These are phyloP conservation scores for Therioaphis trifolii DNA, from an alignment of 2,888 invertebrate genomes.

Conservation along the genomic window DNA sequence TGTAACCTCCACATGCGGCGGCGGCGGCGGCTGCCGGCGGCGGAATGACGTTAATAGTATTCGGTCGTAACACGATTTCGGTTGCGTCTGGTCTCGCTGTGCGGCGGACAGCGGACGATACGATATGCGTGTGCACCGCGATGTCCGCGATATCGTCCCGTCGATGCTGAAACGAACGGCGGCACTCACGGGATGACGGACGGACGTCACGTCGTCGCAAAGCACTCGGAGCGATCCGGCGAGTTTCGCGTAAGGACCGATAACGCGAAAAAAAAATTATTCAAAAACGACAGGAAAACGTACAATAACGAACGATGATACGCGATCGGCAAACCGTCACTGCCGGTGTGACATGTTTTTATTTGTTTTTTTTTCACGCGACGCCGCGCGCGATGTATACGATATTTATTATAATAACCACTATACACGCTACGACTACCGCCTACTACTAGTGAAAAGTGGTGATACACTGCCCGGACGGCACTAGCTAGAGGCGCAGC, in stretches of 20 bases:
- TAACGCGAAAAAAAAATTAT: no score
- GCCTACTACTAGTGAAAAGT: slow-evolving; percentile 46
- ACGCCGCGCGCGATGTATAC: neutral
- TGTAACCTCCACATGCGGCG: slow-evolving; percentile 65
- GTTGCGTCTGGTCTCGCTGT: neutral
- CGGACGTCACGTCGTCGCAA: no score
- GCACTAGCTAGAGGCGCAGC: slow-evolving; percentile 31
- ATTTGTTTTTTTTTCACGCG: no score
- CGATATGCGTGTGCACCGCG: no score
- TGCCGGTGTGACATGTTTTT: neutral
- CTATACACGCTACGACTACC: neutral
- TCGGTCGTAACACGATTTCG: slow-evolving; percentile 12
- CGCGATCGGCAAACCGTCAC: no score
- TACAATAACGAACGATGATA: no score
- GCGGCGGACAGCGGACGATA: no score
- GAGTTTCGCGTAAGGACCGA: no score
- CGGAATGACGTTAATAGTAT: slow-evolving; percentile 42
- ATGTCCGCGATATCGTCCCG: no score
- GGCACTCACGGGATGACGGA: neutral
- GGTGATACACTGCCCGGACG: slow-evolving; percentile 45
- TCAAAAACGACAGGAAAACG: no score
- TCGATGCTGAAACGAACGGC: no score
- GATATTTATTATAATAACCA: neutral
- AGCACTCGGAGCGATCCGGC: no score
- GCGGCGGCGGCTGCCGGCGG: slow-evolving; percentile 38